Evolutionary conservation across 2,797 vertebrate genomes (phyloP).

Genomic region (Leptodactylus fallax): DNA sequence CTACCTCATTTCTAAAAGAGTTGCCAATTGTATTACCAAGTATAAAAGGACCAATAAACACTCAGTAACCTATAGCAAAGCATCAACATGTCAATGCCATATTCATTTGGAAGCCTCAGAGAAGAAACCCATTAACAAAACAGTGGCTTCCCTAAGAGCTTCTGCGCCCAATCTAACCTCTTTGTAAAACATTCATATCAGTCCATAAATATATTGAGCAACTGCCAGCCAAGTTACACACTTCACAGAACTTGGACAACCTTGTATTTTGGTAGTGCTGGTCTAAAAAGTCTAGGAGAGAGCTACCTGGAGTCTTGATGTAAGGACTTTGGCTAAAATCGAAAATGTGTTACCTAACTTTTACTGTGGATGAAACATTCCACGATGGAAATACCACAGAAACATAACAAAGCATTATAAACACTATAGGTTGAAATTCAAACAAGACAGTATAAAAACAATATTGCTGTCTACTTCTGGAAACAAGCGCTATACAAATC

Average conservation of each 20-base stretch:
- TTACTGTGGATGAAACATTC: slow-evolving; percentile 2
- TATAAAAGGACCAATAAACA: slow-evolving; percentile 68
- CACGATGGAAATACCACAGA: background rate
- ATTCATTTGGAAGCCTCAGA: slow-evolving; percentile 72
- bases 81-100: slow-evolving; percentile 76
- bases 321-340: slow-evolving; percentile 4
- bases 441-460: background rate
- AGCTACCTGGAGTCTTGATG: background rate
- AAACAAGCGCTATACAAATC: background rate
- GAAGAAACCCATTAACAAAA: slow-evolving; percentile 67
- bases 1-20: slow-evolving; percentile 89
- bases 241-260: background rate
- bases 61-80: slow-evolving; percentile 73
- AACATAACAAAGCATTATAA: background rate
- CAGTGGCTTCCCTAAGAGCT: slow-evolving; percentile 71
- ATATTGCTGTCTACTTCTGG: background rate
- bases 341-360: background rate
- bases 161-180: slow-evolving; percentile 81
- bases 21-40: slow-evolving; percentile 68
- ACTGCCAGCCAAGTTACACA: background rate
- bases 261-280: background rate
- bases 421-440: background rate
- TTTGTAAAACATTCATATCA: slow-evolving; percentile 63
- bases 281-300: background rate
- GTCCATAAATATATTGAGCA: background rate